A percentile compares a stretch with the other conserved stretches of the same genome.
These are phyloP conservation scores for Helicoverpa assulta DNA, from an alignment of 2,888 invertebrate genomes.

Conservation along the genomic window DNA sequence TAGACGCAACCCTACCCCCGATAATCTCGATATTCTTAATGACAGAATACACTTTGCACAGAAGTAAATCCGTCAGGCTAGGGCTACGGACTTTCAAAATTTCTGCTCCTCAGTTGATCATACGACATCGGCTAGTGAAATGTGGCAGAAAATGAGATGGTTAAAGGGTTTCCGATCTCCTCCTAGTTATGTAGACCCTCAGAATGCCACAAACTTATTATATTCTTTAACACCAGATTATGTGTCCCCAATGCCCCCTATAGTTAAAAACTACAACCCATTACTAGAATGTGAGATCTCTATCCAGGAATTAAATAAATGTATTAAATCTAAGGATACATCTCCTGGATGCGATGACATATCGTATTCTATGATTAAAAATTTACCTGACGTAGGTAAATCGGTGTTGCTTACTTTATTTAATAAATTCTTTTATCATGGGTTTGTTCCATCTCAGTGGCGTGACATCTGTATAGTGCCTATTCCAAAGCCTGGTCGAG, in stretches of 20 bases:
- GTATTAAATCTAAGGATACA: constrained; percentile 29
- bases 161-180: not conserved
- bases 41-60: not conserved
- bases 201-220: not conserved
- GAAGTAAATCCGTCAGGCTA: not conserved
- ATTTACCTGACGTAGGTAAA: constrained; percentile 7
- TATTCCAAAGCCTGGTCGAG: constrained; percentile 8
- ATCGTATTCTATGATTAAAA: constrained; percentile 30
- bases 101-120: constrained; percentile 9
- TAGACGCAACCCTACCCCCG: constrained; percentile 3
- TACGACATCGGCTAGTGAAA: constrained; percentile 1
- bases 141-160: constrained; percentile 4
- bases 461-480: constrained; percentile 5
- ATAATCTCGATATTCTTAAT: constrained; percentile 4
- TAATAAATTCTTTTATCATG: not conserved
- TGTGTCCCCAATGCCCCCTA: not conserved
- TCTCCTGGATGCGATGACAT: constrained; percentile 38
- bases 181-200: not conserved
- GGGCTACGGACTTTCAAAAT: not conserved
- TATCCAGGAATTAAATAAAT: constrained; percentile 27
- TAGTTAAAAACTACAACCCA: not conserved
- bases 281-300: constrained; percentile 16
- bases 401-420: not conserved
- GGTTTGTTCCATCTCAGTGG: constrained; percentile 5
- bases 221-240: not conserved